Conservation (phyloP, 1,140 invertebrate genomes). For the Zaprionus lachaisei region DNA sequence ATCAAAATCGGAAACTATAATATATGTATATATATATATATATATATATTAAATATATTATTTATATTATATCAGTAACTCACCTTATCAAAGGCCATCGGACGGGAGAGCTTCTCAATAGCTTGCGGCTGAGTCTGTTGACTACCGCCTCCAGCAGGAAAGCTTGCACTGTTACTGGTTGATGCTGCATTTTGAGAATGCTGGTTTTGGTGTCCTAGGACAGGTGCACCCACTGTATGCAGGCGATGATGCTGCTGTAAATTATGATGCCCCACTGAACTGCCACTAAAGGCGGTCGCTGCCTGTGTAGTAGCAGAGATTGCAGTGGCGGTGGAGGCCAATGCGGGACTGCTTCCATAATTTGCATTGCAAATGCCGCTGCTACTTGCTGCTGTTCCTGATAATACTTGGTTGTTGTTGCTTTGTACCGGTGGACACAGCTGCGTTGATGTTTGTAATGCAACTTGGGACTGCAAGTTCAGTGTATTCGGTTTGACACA, state of each 20-base stretch:
- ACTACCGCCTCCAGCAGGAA: conserved; percentile 15
- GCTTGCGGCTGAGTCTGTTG: conserved; percentile 58
- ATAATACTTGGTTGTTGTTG: conserved; percentile 35
- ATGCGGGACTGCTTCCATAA: conserved; percentile 50
- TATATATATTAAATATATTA: too few species aligned
- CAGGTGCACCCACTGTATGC: conserved; percentile 24
- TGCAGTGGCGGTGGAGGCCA: conserved; percentile 66
- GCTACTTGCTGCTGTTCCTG: conserved; percentile 24
- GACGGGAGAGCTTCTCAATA: conserved; percentile 79
- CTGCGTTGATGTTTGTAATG: conserved; percentile 35
- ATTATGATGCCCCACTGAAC: conserved; percentile 61
- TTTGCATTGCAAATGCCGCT: conserved; percentile 41
- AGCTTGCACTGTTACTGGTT: conserved; percentile 10
- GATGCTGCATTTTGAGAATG: conserved; percentile 36
- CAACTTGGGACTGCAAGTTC: conserved; percentile 34
- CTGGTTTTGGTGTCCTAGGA: conserved; percentile 13
- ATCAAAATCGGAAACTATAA: too few species aligned
- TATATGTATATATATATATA: too few species aligned
- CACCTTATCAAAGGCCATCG: conserved; percentile 84
- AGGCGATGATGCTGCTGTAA: conserved; percentile 50
- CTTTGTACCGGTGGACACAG: conserved; percentile 26
- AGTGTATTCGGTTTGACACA: conserved; percentile 56
- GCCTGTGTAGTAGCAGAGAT: conserved; percentile 74
- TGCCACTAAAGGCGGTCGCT: conserved; percentile 74
- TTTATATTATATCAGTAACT: conserved; percentile 11